Conservation (phyloP, 2,113 vertebrate species). For the Barbus barbus region DNA sequence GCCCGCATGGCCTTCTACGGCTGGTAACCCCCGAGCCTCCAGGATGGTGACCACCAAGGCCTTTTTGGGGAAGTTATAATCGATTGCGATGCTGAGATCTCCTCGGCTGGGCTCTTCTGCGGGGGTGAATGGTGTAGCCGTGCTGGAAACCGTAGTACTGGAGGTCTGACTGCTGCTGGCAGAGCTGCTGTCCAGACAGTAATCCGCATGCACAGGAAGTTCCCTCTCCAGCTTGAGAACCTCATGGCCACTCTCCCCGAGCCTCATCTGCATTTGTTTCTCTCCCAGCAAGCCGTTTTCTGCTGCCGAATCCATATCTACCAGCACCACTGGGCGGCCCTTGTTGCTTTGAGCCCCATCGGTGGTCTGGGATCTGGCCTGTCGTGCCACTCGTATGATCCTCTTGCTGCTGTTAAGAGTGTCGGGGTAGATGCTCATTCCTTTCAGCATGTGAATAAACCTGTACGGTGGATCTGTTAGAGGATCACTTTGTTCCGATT, state of each 20-base stretch:
- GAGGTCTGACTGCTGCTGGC: conserved; percentile 75
- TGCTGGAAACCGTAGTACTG: conserved; percentile 78
- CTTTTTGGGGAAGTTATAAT: conserved; percentile 98
- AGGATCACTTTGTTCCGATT: conserved; percentile 66
- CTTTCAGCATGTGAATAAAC: conserved; percentile 98
- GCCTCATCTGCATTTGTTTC: conserved; percentile 70
- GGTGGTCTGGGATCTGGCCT: conserved; percentile 34
- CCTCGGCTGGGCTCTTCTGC: conserved; percentile 78
- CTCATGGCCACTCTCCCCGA: conserved; percentile 54
- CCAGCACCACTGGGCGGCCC: conserved; percentile 67
- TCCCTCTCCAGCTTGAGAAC: conserved; percentile 73
- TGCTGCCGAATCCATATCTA: conserved; percentile 69
- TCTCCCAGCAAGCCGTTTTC: conserved; percentile 76
- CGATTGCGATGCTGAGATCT: conserved; percentile 86
- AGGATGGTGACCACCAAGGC: conserved; percentile 94
- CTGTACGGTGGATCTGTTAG: conserved; percentile 85
- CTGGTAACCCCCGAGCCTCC: conserved; percentile 86
- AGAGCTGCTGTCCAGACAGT: conserved; percentile 83
- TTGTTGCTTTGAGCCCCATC: conserved; percentile 36
- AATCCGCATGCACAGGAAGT: conserved; percentile 81
- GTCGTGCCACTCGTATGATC: conserved; percentile 75
- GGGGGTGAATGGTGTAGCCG: conserved; percentile 83
- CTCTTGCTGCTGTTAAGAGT: conserved; percentile 90
- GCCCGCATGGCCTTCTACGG: conserved; percentile 87
- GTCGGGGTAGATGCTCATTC: conserved; percentile 97